Conservation (phyloP, 2,113 vertebrate species). For the Ptilonorhynchus violaceus region DNA sequence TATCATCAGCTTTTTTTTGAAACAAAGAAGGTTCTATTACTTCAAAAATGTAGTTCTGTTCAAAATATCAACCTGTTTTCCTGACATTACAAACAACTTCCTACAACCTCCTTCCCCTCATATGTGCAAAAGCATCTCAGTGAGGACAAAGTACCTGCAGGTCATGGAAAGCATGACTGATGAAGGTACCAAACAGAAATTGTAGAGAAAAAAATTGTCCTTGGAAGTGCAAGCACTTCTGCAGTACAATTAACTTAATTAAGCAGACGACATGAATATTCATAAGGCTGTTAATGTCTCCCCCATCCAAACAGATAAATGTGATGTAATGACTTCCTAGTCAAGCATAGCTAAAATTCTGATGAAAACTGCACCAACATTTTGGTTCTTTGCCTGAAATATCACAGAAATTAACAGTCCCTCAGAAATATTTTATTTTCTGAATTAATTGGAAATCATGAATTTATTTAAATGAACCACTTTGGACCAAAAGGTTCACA, state of each 20-base stretch:
- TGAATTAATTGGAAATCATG: conserved; percentile 75
- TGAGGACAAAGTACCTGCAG: conserved; percentile 52
- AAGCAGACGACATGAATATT: conserved; percentile 92
- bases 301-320: conserved; percentile 88
- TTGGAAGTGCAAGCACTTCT: conserved; percentile 88
- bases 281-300: conserved; percentile 90
- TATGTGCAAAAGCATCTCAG: conserved; percentile 19
- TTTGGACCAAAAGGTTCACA: conserved; percentile 47
- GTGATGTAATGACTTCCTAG: conserved; percentile 89
- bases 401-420: conserved; percentile 79
- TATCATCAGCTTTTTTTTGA: background rate
- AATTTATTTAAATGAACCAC: conserved; percentile 69
- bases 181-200: conserved; percentile 62
- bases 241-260: conserved; percentile 95
- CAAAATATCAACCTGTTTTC: conserved; percentile 30
- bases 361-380: conserved; percentile 79
- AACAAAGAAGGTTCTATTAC: conserved; percentile 15
- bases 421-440: conserved; percentile 76
- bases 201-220: conserved; percentile 69
- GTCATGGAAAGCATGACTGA: conserved; percentile 64
- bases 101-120: background rate
- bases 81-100: background rate
- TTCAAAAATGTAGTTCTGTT: background rate
- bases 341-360: conserved; percentile 90
- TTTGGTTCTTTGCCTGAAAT: conserved; percentile 83